These are phyloP conservation scores for Ptychochromis oligacanthus DNA, from an alignment of 2,113 vertebrate species.

Conservation along the genomic window DNA sequence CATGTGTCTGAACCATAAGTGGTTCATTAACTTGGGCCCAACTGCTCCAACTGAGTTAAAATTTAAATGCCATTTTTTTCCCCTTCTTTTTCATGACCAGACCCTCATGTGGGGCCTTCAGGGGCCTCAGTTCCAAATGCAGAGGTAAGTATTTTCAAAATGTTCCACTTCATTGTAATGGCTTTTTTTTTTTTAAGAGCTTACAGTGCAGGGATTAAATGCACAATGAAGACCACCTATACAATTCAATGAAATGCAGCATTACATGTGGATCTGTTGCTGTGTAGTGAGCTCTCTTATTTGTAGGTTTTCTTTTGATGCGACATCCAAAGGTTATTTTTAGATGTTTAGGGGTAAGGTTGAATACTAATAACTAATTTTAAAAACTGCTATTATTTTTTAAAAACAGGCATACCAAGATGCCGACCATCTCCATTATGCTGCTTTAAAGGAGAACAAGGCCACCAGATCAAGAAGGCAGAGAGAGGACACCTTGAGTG, in stretches of 20 bases:
- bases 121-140: rapidly evolving
- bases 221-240: neutral
- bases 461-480: neutral
- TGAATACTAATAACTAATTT: neutral
- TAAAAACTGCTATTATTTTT: neutral
- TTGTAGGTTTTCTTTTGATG: neutral
- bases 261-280: neutral
- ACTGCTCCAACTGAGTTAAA: neutral
- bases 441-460: neutral
- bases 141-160: neutral
- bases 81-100: neutral
- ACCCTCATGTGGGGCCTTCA: neutral
- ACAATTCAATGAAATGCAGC: rapidly evolving
- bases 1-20: too few species aligned
- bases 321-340: neutral
- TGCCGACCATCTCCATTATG: constrained; percentile 16
- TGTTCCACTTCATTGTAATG: neutral
- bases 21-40: neutral
- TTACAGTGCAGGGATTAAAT: too few species aligned
- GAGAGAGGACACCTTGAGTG: neutral
- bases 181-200: neutral
- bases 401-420: neutral
- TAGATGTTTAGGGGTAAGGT: neutral
- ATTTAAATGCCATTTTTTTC: rapidly evolving
- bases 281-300: neutral